Evolutionary conservation across 1,140 invertebrate genomes (phyloP), one percentile per base, ranked within the genome.

Genomic region (Lutraria rhynchaena): DNA sequence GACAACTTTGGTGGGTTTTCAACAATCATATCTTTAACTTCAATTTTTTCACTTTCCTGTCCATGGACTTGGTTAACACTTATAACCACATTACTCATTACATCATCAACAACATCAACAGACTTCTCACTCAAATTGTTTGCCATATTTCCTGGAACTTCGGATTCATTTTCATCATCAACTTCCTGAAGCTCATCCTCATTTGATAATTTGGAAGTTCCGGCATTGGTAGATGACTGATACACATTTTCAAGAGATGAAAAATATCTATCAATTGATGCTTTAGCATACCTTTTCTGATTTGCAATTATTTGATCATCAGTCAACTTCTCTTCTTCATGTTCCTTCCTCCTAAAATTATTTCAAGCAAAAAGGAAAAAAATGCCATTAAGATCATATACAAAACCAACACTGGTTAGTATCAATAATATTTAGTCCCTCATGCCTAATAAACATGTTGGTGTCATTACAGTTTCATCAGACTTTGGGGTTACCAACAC

Each of bases 241-340:
- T 74, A 76, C 31, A 85, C 44, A 37, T 85, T 83, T 83, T 88
- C 84, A 31, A 89, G 77, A 37, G 88, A 89, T 15, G 84, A 82
- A 58, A 89, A 89, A 57, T 89, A 88, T 17, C 86, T 61, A 31
- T 89, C 86, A 13, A 89, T 71, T 11, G 88, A 88, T 35, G 86
- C 83, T 49, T 84, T 84, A 29, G 88, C 83, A 84, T 85, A 88
- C 27, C 78, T 80, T 67, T 83, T 84, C 53, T 85, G 83, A 51
- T 82, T 77, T 24, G 85, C 80, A 15, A 84, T 69, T 51, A 86
- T 67, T 31, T 78, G 77, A 60, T 82, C 65, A 77, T 87, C 83
- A 22, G 44, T 65, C 11, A 55, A 27, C 46, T 71, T 83, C 49
- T 81, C 78, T 60, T 84, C 84, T 46, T 84, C 84, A 46, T 85